Conservation (phyloP, 2,113 vertebrate genomes). For the Pterophyllum scalare region DNA sequence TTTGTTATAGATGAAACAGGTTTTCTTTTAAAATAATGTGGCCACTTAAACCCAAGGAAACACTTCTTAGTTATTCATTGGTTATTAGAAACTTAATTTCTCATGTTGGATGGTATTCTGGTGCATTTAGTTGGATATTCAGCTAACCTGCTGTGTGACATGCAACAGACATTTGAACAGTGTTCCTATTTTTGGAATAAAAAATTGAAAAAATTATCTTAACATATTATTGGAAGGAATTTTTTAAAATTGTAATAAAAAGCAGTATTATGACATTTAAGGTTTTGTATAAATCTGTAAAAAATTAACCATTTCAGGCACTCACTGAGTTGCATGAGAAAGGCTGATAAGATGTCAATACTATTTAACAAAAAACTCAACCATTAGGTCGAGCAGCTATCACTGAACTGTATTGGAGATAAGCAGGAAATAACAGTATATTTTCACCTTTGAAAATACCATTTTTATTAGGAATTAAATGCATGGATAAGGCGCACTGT, state of each 20-base stretch:
- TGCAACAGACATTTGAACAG: background rate
- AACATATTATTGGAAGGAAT: background rate
- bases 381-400: background rate
- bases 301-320: background rate
- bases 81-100: background rate
- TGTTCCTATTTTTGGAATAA: background rate
- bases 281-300: background rate
- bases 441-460: background rate
- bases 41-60: background rate
- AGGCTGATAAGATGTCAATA: background rate
- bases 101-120: background rate
- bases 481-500: background rate
- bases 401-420: background rate
- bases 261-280: background rate
- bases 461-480: background rate
- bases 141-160: background rate
- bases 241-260: too few species aligned
- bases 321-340: background rate
- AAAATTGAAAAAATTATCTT: too few species aligned
- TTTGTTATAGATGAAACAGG: fast-evolving
- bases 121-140: too few species aligned
- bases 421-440: background rate
- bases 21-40: background rate
- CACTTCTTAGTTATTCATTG: background rate
- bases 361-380: background rate